Base-by-base conservation (phyloP, 2,888 invertebrate species). In the Parelbella ahira region DNA sequence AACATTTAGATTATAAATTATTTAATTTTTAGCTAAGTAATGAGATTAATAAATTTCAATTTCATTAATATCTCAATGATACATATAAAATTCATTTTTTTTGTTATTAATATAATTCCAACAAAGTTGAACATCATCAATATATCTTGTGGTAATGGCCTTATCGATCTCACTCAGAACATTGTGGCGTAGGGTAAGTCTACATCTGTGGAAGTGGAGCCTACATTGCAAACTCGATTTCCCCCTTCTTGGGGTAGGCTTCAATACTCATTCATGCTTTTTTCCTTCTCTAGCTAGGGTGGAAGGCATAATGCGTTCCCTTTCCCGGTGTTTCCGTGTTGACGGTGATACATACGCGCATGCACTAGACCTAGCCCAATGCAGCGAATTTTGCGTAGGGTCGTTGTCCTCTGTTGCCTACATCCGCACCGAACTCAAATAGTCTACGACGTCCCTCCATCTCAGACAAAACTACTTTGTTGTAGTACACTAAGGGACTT, bases 311-410 rank as follows among this genome's bases (percentile, higher is more conserved):
- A 64, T 55, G 66, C 72, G 72, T 58, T 83, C 83, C 77, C 67
- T 55, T 69, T 82, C 76, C 50, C 52, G 51, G 47, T 54, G 69
- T 71, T 82, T 83, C 86, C 79, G 81, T 72, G 81, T 82, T 79
- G 72, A 64, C 67, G 69, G 69, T 63, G 63, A 72, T 71, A 77
- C 72, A 84, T 75, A 83, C 79, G 79, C 79, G 79, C 78, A 80
- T 79, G 74, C 73, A 80, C 81, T 86, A 82, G 81, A 83, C 86
- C 88, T 88, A 88, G 84, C 83, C 80, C 87, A 88, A 87, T 88
- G 88, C 88, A 86, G 86, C 69, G 83, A 87, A 88, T 87, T 88
- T 88, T 88, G 88, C 86, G 88, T 88, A 83, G 80, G 88, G 81
- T 88, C 87, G 71, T 75, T 73, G 87, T 77, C 81, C 87, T 79